Conservation (phyloP, 2,797 vertebrate genomes). For the Spea hammondii region DNA sequence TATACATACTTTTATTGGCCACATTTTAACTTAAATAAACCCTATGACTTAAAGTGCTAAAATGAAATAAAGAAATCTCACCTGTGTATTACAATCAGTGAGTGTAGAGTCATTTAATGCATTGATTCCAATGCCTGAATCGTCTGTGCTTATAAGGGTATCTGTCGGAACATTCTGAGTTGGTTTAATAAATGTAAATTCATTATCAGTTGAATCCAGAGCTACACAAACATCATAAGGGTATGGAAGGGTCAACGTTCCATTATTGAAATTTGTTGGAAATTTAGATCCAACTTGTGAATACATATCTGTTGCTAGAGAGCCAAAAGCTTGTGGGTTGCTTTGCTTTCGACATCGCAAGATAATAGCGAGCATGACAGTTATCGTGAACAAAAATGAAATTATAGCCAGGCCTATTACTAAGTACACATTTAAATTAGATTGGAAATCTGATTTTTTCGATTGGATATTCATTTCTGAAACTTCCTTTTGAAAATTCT, state of each 20-base stretch:
- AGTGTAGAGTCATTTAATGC: constrained; percentile 19
- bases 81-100: constrained; percentile 37
- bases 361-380: constrained; percentile 54
- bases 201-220: constrained; percentile 48
- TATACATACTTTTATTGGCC: too few relatives aligned
- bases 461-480: neutral
- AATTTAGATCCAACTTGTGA: constrained; percentile 50
- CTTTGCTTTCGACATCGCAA: constrained; percentile 46
- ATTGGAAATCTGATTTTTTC: neutral
- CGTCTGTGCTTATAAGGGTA: neutral
- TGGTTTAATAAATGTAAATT: constrained; percentile 56
- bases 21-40: too few relatives aligned
- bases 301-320: constrained; percentile 50
- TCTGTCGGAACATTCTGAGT: constrained; percentile 11
- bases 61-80: constrained; percentile 38
- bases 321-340: constrained; percentile 23
- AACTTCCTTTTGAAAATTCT: constrained; percentile 50
- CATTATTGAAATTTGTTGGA: constrained; percentile 45
- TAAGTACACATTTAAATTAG: constrained; percentile 59
- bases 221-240: constrained; percentile 51
- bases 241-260: constrained; percentile 46
- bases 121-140: neutral
- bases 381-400: constrained; percentile 57
- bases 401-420: constrained; percentile 57
- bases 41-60: too few relatives aligned